Evolutionary conservation across 2,797 vertebrate species (phyloP).

Genomic region (Gallinago stenura): DNA sequence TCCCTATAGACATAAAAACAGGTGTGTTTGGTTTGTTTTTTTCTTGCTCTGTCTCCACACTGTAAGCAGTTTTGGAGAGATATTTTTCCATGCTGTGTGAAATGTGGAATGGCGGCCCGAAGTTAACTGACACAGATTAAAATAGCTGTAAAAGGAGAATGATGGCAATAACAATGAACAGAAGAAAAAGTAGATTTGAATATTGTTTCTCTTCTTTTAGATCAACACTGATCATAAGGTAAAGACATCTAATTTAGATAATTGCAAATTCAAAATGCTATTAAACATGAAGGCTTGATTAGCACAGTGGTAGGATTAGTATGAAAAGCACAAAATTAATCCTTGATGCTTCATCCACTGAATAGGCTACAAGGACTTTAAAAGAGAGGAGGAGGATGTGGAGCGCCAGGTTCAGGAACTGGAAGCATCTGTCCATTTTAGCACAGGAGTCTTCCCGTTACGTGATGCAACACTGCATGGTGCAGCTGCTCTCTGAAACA

Average conservation of each 20-base stretch:
- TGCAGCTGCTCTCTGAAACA: not conserved
- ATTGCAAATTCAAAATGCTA: not conserved
- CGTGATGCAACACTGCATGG: fast-evolving
- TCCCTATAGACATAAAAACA: not conserved
- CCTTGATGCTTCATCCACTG: not conserved
- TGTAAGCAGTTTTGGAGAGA: not conserved
- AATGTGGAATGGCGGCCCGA: not conserved
- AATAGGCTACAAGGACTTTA: not conserved
- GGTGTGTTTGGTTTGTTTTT: not conserved
- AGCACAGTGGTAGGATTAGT: not conserved
- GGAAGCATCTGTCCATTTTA: not conserved
- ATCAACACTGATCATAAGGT: not conserved
- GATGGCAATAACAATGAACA: not conserved
- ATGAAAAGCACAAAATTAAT: not conserved
- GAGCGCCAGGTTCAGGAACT: not conserved
- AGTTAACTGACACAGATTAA: not conserved
- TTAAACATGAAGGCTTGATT: not conserved
- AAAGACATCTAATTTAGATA: not conserved
- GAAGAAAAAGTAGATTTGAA: not conserved
- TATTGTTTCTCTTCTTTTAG: not conserved
- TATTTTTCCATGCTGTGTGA: not conserved
- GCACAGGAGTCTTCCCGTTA: fast-evolving
- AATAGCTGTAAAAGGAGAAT: not conserved
- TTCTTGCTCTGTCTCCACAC: not conserved
- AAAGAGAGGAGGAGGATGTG: not conserved